phyloP scores from a whole-genome alignment of 2,113 vertebrate genomes.

The Bufo bufo region DNA sequence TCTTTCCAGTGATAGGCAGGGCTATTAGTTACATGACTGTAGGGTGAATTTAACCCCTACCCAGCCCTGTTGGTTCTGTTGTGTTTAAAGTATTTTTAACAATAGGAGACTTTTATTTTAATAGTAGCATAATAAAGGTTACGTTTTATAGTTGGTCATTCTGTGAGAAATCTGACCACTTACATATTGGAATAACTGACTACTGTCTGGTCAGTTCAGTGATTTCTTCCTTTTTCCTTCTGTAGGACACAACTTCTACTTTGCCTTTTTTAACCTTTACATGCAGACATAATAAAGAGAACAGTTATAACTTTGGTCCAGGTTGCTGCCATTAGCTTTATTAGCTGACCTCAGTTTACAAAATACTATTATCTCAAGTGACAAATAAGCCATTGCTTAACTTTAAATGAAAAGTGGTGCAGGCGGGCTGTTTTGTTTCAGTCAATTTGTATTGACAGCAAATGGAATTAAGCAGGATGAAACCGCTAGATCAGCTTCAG shows the following conservation, averaged over 20 bases:
- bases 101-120: too few relatives aligned
- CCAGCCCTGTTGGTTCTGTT: too few relatives aligned
- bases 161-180: too few relatives aligned
- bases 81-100: too few relatives aligned
- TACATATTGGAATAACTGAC: too few relatives aligned
- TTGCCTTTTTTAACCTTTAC: background rate
- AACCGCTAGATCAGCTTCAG: background rate
- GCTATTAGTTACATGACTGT: too few relatives aligned
- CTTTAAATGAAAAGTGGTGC: background rate
- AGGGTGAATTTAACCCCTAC: too few relatives aligned
- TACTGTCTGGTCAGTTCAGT: too few relatives aligned
- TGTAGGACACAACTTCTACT: background rate
- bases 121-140: too few relatives aligned
- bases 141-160: too few relatives aligned
- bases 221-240: too few relatives aligned
- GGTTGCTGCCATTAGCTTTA: slow-evolving; percentile 12
- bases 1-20: too few relatives aligned
- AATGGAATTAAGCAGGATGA: background rate
- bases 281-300: background rate
- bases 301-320: background rate
- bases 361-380: background rate
- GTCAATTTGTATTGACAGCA: background rate
- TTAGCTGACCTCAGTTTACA: slow-evolving; percentile 10
- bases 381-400: background rate
- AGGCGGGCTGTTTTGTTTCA: background rate